Evolutionary conservation across 2,888 invertebrate species (phyloP).

Genomic region (Drosophila nigricruria): DNA sequence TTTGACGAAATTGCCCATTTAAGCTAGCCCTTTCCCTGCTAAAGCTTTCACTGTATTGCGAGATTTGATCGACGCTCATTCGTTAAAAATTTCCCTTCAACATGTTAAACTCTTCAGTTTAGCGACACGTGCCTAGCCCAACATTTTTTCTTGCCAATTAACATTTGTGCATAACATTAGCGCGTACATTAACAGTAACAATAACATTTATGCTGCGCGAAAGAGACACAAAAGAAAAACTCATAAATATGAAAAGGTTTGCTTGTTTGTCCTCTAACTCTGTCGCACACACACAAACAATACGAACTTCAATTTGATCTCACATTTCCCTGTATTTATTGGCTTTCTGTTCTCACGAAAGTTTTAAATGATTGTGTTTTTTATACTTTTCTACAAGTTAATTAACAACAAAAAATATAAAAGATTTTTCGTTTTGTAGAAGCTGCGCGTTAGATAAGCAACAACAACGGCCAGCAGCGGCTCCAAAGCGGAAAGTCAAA

Average conservation of each 20-base stretch:
- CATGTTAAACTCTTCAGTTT: background rate
- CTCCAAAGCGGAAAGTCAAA: conserved; percentile 59
- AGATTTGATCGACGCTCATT: background rate
- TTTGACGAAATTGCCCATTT: background rate
- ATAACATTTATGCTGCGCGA: conserved; percentile 10
- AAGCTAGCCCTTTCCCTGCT: background rate
- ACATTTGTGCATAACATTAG: conserved; percentile 23
- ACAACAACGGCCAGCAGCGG: conserved; percentile 33
- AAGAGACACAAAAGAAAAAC: conserved; percentile 10
- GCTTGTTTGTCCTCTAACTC: background rate
- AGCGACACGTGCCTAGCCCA: conserved; percentile 44
- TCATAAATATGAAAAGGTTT: conserved; percentile 17
- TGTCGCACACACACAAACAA: conserved; percentile 8
- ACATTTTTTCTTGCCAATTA: conserved; percentile 32
- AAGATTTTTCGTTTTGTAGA: conserved; percentile 49
- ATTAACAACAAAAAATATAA: conserved; percentile 56
- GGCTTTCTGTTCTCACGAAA: conserved; percentile 48
- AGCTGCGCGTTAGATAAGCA: conserved; percentile 61
- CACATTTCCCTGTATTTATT: conserved; percentile 39
- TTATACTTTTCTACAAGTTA: conserved; percentile 56
- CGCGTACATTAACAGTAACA: conserved; percentile 6
- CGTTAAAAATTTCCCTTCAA: background rate
- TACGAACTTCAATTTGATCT: conserved; percentile 24
- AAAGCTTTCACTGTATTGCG: conserved; percentile 8
- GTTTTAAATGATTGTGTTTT: conserved; percentile 38